phyloP scores from a whole-genome alignment of 92 coral and sea anemone species.

The Zoanthus gigantus region DNA sequence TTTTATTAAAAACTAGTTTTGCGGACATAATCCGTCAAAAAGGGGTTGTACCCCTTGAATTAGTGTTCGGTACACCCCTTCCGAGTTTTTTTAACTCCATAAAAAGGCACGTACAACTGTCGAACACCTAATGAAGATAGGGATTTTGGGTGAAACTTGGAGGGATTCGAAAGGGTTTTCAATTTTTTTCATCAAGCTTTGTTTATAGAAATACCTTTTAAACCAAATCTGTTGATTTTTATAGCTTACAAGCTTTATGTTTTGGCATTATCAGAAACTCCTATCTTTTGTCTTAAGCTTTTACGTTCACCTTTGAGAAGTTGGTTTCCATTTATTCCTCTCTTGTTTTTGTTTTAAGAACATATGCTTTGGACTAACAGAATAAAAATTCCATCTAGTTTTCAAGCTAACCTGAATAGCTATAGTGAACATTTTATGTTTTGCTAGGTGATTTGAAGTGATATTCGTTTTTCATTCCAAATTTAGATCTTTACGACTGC shows the following conservation, averaged over 20 bases:
- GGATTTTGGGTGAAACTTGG: neutral
- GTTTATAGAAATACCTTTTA: neutral
- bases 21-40: neutral
- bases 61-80: conserved; percentile 45
- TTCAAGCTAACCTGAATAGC: neutral
- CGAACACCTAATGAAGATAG: conserved; percentile 19
- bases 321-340: neutral
- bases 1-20: conserved; percentile 1
- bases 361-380: neutral
- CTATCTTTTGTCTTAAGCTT: neutral
- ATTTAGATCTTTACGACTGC: conserved; percentile 51
- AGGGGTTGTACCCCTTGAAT: conserved; percentile 33
- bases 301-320: neutral
- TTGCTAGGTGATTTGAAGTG: conserved; percentile 12
- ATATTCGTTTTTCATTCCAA: conserved; percentile 49
- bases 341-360: neutral
- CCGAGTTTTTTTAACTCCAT: conserved; percentile 12
- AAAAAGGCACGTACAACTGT: neutral
- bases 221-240: neutral
- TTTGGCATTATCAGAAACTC: conserved; percentile 3
- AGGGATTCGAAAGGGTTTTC: neutral
- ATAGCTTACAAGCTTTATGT: neutral
- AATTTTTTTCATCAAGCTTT: neutral
- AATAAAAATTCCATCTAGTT: neutral
- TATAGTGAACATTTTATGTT: neutral